Conservation (phyloP, 2,113 vertebrate genomes). For the Podilymbus podiceps region DNA sequence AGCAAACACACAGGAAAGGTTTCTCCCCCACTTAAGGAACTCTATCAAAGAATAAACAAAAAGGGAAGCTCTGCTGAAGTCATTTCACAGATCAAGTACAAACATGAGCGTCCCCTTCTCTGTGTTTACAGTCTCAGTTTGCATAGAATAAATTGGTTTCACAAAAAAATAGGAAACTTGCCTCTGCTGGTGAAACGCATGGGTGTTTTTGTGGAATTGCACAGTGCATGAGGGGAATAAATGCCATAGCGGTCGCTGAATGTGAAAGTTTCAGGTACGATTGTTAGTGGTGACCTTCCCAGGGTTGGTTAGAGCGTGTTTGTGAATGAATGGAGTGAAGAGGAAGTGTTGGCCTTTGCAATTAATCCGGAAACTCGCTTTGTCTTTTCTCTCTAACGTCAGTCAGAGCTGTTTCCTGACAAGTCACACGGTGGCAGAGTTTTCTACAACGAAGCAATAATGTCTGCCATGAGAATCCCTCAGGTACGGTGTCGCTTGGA, state of each 20-base stretch:
- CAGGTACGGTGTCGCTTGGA: conserved; percentile 71
- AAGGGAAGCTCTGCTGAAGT: not conserved
- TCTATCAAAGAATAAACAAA: not conserved
- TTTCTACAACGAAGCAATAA: conserved; percentile 87
- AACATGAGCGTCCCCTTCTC: not conserved
- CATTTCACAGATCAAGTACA: not conserved
- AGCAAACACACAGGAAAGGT: not conserved
- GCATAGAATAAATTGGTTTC: not conserved
- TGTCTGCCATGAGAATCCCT: conserved; percentile 85
- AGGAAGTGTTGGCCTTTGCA: accelerated
- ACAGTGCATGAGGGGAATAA: not conserved
- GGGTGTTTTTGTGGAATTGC: not conserved
- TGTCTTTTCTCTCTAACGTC: not conserved
- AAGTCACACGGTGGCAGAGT: conserved; percentile 83
- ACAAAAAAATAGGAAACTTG: not conserved
- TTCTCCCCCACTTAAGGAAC: not conserved
- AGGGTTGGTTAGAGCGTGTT: not conserved
- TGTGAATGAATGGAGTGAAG: not conserved
- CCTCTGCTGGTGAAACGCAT: not conserved
- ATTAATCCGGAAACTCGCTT: not conserved
- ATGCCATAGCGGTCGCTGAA: accelerated
- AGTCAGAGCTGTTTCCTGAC: conserved; percentile 89
- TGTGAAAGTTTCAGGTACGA: not conserved
- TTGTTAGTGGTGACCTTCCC: not conserved
- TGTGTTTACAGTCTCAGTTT: not conserved